A percentile compares a stretch with the other conserved stretches of the same genome.
Evolutionary conservation across 2,113 vertebrate genomes (phyloP).

Genomic region (Silurus glanis): DNA sequence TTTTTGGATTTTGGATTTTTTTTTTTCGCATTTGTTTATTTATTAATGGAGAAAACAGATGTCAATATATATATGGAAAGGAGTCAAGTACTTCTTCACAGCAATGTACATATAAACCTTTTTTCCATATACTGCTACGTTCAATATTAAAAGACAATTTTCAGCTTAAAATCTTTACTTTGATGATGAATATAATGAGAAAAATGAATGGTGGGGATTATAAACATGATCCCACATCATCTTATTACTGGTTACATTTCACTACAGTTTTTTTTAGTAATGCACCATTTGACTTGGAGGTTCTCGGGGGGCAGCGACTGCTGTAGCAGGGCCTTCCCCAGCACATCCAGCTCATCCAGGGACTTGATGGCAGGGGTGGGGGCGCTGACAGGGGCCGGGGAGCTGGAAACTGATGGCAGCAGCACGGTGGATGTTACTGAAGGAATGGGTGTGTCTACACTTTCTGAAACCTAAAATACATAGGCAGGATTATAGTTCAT

Average conservation of each 20-base stretch:
- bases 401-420: slow-evolving; percentile 59
- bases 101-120: no score
- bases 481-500: background rate
- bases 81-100: no score
- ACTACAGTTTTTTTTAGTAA: background rate
- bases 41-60: no score
- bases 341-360: slow-evolving; percentile 87
- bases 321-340: slow-evolving; percentile 90
- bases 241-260: background rate
- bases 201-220: background rate
- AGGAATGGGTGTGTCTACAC: slow-evolving; percentile 61
- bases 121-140: no score
- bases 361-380: slow-evolving; percentile 69
- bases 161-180: background rate
- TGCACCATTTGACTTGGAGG: slow-evolving; percentile 92
- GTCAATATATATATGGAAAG: no score
- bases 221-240: background rate
- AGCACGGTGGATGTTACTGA: slow-evolving; percentile 59
- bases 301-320: slow-evolving; percentile 90
- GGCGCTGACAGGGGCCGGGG: slow-evolving; percentile 47
- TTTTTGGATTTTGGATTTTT: no score
- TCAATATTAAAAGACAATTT: background rate
- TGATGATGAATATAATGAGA: background rate
- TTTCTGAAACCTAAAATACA: slow-evolving; percentile 75
- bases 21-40: no score